phyloP scores from a whole-genome alignment of 1,140 invertebrate genomes.

The Papilio xuthus region DNA sequence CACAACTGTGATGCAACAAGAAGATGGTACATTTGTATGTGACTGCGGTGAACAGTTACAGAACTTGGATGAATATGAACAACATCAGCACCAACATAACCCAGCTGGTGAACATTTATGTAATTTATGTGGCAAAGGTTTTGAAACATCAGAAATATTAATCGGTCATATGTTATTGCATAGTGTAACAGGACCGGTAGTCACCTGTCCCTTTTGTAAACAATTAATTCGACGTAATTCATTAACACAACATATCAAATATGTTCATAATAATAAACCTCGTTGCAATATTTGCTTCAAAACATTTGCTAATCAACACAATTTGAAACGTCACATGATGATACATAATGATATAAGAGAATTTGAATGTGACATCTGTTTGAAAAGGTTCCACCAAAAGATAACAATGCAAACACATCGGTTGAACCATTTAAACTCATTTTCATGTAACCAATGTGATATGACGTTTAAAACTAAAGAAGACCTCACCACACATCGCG shows the following conservation, averaged over 20 bases:
- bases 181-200: constrained; percentile 63
- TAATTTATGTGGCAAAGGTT: constrained; percentile 80
- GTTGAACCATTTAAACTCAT: constrained; percentile 70
- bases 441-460: constrained; percentile 69
- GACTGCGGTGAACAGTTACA: constrained; percentile 77
- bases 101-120: constrained; percentile 74
- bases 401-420: constrained; percentile 79
- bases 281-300: constrained; percentile 82
- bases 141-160: constrained; percentile 85
- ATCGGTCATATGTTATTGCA: constrained; percentile 85
- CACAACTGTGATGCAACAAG: constrained; percentile 71
- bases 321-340: constrained; percentile 83
- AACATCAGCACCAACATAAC: constrained; percentile 75
- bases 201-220: constrained; percentile 78
- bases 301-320: constrained; percentile 83
- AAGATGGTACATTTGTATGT: constrained; percentile 76
- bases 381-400: constrained; percentile 77
- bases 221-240: constrained; percentile 74
- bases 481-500: constrained; percentile 58
- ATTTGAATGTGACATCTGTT: constrained; percentile 81
- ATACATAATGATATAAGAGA: constrained; percentile 81
- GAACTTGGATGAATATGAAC: constrained; percentile 70
- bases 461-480: constrained; percentile 64
- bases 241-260: constrained; percentile 80
- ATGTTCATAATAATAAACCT: constrained; percentile 78